Conservation (phyloP, 2,113 vertebrate species). For the Silurus glanis region DNA sequence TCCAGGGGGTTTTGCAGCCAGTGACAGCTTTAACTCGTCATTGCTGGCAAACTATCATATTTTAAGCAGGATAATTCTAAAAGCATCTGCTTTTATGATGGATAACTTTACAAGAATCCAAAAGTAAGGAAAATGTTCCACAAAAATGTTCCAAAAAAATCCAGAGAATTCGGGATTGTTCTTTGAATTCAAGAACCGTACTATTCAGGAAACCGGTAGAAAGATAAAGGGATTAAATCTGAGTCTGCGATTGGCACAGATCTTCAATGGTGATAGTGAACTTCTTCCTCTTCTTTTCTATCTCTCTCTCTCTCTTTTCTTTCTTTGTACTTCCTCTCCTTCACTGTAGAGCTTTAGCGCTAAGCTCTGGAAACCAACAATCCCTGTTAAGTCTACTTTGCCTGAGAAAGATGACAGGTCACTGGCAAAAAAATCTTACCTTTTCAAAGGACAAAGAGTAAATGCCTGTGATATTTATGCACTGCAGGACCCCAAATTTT, state of each 20-base stretch:
- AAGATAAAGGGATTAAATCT: conserved; percentile 67
- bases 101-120: neutral
- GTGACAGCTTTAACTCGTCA: too few relatives aligned
- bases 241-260: conserved; percentile 66
- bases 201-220: conserved; percentile 9
- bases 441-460: conserved; percentile 4
- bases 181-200: neutral
- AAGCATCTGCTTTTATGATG: neutral
- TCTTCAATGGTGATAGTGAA: conserved; percentile 64
- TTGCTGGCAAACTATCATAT: too few relatives aligned
- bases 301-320: neutral
- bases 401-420: conserved; percentile 17
- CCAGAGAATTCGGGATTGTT: neutral
- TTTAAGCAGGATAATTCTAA: neutral
- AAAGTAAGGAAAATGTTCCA: neutral
- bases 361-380: conserved; percentile 12
- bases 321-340: conserved; percentile 29
- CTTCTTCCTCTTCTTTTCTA: neutral
- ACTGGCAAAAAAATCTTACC: conserved; percentile 8
- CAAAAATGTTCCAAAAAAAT: neutral
- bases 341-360: neutral
- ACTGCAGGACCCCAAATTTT: neutral
- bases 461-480: conserved; percentile 25
- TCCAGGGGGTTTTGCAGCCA: too few relatives aligned
- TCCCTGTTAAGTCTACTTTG: conserved; percentile 8